phyloP scores from a whole-genome alignment of 2,888 invertebrate genomes.

The Trichopoda pennipes region DNA sequence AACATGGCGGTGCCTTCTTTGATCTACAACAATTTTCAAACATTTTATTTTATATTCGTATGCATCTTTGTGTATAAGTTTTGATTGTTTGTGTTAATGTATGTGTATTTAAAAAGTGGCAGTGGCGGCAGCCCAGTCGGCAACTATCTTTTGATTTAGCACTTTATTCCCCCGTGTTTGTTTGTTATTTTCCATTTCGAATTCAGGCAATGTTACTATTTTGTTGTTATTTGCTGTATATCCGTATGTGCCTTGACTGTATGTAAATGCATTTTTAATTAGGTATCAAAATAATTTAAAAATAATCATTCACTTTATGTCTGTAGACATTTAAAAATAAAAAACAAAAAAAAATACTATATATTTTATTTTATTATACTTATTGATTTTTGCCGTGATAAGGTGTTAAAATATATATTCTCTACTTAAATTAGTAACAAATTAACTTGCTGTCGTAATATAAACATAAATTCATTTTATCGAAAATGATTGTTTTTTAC shows the following conservation, averaged over 20 bases:
- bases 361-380: constrained; percentile 29
- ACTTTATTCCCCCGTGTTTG: constrained; percentile 29
- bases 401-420: constrained; percentile 53
- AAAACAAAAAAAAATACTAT: neutral
- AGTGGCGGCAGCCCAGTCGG: constrained; percentile 49
- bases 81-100: neutral
- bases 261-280: constrained; percentile 67
- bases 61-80: neutral
- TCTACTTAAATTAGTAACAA: constrained; percentile 50
- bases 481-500: constrained; percentile 15
- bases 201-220: constrained; percentile 54
- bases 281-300: constrained; percentile 60
- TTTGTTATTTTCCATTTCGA: constrained; percentile 51
- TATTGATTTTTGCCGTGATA: constrained; percentile 13
- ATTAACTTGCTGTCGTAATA: constrained; percentile 42
- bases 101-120: constrained; percentile 57
- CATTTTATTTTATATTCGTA: constrained; percentile 28
- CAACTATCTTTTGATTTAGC: constrained; percentile 62
- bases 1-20: constrained; percentile 58
- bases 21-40: constrained; percentile 59
- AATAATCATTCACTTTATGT: constrained; percentile 60
- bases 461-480: constrained; percentile 49
- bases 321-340: constrained; percentile 45
- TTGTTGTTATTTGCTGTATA: constrained; percentile 30
- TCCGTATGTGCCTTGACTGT: constrained; percentile 31